phyloP scores from a whole-genome alignment of 2,113 vertebrate genomes.

The Tautogolabrus adspersus region DNA sequence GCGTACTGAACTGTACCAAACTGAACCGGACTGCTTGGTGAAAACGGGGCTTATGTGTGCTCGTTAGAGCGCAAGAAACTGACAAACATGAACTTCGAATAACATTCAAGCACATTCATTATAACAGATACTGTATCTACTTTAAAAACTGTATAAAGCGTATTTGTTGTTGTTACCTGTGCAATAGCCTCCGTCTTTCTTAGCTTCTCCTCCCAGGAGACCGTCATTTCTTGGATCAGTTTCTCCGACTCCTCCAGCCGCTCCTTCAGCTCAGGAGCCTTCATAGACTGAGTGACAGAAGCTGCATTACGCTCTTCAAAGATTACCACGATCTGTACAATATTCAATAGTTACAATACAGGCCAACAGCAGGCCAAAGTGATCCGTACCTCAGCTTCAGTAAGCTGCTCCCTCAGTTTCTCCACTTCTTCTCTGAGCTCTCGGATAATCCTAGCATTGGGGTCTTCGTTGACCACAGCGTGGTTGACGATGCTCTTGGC shows the following conservation, averaged over 20 bases:
- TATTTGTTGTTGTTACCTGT: conserved; percentile 62
- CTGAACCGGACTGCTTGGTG: too few relatives aligned
- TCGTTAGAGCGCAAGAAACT: too few relatives aligned
- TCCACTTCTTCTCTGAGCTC: conserved; percentile 96
- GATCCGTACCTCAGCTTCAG: conserved; percentile 89
- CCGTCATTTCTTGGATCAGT: conserved; percentile 96
- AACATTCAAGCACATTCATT: too few relatives aligned
- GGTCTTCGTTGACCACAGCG: conserved; percentile 96
- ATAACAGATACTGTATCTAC: too few relatives aligned
- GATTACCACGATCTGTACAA: neutral
- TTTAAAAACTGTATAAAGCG: neutral
- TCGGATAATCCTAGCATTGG: conserved; percentile 94
- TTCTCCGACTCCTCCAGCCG: conserved; percentile 94
- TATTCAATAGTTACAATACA: too few relatives aligned
- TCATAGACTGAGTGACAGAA: conserved; percentile 62
- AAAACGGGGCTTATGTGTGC: too few relatives aligned
- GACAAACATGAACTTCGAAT: too few relatives aligned
- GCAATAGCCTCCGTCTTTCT: conserved; percentile 94
- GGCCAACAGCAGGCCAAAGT: neutral
- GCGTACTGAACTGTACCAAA: too few relatives aligned
- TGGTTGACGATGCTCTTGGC: conserved; percentile 97
- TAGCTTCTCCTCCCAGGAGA: conserved; percentile 97
- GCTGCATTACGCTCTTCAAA: neutral
- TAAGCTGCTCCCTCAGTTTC: conserved; percentile 92
- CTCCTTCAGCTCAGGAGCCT: conserved; percentile 79